A percentile compares a stretch with the other conserved stretches of the same genome.
Evolutionary conservation across 2,113 vertebrate genomes (phyloP).

Genomic region (Macrotis lagotis): DNA sequence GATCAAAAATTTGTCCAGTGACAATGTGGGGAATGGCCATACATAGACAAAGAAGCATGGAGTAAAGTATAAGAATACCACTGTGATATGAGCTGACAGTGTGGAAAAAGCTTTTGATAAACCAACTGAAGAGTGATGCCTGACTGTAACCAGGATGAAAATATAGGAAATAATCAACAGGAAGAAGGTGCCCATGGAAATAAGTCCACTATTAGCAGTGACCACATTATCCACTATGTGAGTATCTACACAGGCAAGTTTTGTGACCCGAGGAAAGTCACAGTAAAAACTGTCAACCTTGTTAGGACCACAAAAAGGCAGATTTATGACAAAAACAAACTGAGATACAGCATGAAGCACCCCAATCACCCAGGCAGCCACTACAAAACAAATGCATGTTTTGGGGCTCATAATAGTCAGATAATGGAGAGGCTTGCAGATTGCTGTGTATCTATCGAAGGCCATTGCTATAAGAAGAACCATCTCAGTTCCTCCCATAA

Average conservation of each 20-base stretch:
- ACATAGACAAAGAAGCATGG: slow-evolving; percentile 51
- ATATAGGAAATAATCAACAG: slow-evolving; percentile 41
- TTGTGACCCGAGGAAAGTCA: slow-evolving; percentile 33
- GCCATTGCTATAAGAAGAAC: slow-evolving; percentile 33
- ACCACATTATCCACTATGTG: slow-evolving; percentile 31
- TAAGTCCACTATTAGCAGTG: slow-evolving; percentile 21
- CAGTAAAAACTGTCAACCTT: slow-evolving; percentile 34
- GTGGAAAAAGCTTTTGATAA: slow-evolving; percentile 53
- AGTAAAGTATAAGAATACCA: slow-evolving; percentile 51
- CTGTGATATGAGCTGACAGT: slow-evolving; percentile 51
- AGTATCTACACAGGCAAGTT: slow-evolving; percentile 51
- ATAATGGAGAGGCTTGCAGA: slow-evolving; percentile 56
- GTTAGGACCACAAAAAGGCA: slow-evolving; percentile 19
- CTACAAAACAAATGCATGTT: slow-evolving; percentile 26
- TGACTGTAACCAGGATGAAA: slow-evolving; percentile 31
- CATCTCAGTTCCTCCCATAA: slow-evolving; percentile 28
- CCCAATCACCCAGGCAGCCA: slow-evolving; percentile 4
- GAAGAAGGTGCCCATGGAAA: slow-evolving; percentile 48
- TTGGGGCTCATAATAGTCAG: slow-evolving; percentile 31
- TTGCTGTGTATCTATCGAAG: slow-evolving; percentile 28
- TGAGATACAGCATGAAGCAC: slow-evolving; percentile 21
- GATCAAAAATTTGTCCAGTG: slow-evolving; percentile 52
- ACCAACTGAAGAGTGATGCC: slow-evolving; percentile 22
- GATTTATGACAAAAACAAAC: slow-evolving; percentile 37
- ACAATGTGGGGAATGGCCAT: slow-evolving; percentile 32